Base-by-base conservation (phyloP, 2,888 invertebrate genomes). In the Troglohyphantes excavatus region DNA sequence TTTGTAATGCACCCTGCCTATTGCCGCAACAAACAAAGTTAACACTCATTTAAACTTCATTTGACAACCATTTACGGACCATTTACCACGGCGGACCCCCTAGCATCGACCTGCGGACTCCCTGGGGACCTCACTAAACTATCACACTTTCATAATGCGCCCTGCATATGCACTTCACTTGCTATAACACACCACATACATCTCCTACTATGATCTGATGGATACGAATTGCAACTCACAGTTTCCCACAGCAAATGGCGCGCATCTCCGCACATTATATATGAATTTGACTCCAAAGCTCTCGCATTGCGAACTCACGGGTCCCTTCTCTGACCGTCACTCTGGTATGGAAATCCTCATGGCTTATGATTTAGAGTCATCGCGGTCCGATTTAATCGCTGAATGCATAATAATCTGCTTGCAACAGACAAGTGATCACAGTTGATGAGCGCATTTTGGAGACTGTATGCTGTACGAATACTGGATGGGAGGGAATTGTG, bases 341-440 rank as follows among this genome's bases (percentile, higher is more conserved):
- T 53, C 13, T n/a, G n/a, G 17, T 17, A 13, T 53, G 7, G 53
- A 53, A 53, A 53, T 53, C 53, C 53, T n/a, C 53, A n/a, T 53
- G n/a, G 53, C n/a, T 53, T 53, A 53, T 53, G 53, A 53, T 53
- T 53, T n/a, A n/a, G 53, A 53, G 53, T 53, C 53, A 53, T n/a
- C 53, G 53, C 17, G 53, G n/a, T 53, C 53, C 17, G 53, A 53
- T 53, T 53, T 53, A 53, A 53, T 53, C 53, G 53, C 2, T 11
- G 53, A 53, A 53, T 53, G 53, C 53, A 13, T 2, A 53, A 53
- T 53, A 53, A 53, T 53, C 53, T 53, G 53, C 53, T 53, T n/a
- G 53, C 13, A n/a, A 53, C 53, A 53, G 53, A 53, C 53, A 53
- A 53, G 6, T 53, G 53, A 53, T 53, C 53, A n/a, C 5, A 13